Percentiles rank a stretch among this genome's conserved stretches.
Conservation (phyloP, 2,888 invertebrate genomes). For the Muschampia plurimacula region DNA sequence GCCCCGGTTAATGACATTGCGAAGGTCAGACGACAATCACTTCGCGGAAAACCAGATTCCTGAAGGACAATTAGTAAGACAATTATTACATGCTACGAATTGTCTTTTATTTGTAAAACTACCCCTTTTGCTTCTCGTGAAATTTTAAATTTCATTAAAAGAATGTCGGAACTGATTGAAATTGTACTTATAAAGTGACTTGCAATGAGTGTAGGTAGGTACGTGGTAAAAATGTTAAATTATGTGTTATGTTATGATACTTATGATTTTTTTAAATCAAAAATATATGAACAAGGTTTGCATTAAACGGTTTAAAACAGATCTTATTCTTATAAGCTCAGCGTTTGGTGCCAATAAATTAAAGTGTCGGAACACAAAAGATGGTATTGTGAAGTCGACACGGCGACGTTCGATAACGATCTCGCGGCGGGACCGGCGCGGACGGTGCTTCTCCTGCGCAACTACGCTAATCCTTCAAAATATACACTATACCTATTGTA, state of each 20-base stretch:
- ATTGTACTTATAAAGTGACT: background rate
- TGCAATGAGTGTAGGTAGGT: background rate
- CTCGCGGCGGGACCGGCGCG: conserved; percentile 56
- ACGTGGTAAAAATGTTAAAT: background rate
- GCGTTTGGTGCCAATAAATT: conserved; percentile 80
- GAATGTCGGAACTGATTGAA: background rate
- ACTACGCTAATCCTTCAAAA: conserved; percentile 55
- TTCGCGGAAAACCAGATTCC: conserved; percentile 40
- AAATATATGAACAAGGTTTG: conserved; percentile 49
- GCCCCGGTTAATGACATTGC: conserved; percentile 41
- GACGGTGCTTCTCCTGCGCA: conserved; percentile 46
- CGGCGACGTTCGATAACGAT: conserved; percentile 79
- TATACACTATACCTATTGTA: conserved; percentile 45
- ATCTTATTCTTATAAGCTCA: conserved; percentile 70
- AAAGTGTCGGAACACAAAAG: conserved; percentile 81
- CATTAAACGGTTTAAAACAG: conserved; percentile 66
- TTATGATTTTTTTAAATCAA: background rate
- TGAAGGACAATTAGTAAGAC: conserved; percentile 39
- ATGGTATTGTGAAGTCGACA: conserved; percentile 79
- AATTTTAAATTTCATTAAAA: conserved; percentile 12
- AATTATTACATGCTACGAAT: conserved; percentile 32
- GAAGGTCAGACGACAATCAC: conserved; percentile 41
- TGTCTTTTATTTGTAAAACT: conserved; percentile 19
- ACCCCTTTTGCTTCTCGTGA: conserved; percentile 19
- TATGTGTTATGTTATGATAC: too few species aligned